phyloP scores from a whole-genome alignment of 2,888 invertebrate species.

The Drosophila mayaguana region DNA sequence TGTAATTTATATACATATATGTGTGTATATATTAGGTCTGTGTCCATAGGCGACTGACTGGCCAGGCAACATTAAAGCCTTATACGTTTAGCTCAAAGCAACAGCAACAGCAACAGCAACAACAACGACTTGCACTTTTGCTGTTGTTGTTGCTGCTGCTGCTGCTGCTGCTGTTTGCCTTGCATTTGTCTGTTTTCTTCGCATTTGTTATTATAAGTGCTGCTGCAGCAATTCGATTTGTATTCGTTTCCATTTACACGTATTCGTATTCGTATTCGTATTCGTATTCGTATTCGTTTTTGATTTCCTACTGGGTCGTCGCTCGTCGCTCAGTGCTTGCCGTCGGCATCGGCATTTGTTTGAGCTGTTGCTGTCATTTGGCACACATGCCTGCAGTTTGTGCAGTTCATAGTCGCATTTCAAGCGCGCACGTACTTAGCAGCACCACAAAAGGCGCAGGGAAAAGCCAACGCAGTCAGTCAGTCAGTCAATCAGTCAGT shows the following conservation, averaged over 20 bases:
- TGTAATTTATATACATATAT: slow-evolving; percentile 7
- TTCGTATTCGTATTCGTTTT: slow-evolving; percentile 45
- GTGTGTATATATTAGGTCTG: slow-evolving; percentile 7
- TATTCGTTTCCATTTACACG: slow-evolving; percentile 33
- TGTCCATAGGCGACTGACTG: slow-evolving; percentile 45
- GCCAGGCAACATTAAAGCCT: slow-evolving; percentile 40
- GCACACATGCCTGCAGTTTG: slow-evolving; percentile 45
- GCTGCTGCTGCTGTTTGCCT: slow-evolving; percentile 53
- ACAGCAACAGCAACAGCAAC: slow-evolving; percentile 24
- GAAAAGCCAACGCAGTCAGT: slow-evolving; percentile 10
- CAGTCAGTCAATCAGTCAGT: slow-evolving; percentile 3
- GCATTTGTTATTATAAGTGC: slow-evolving; percentile 27
- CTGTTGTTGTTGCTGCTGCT: slow-evolving; percentile 22
- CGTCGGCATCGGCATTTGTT: slow-evolving; percentile 43
- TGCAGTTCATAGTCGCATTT: slow-evolving; percentile 76
- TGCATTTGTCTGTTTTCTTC: slow-evolving; percentile 69
- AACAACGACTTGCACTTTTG: slow-evolving; percentile 66
- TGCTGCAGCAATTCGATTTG: slow-evolving; percentile 38
- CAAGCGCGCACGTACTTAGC: slow-evolving; percentile 67
- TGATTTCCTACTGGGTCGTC: slow-evolving; percentile 54
- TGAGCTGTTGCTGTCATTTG: slow-evolving; percentile 35
- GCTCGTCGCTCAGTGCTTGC: neutral
- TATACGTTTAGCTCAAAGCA: slow-evolving; percentile 51
- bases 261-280: slow-evolving; percentile 19
- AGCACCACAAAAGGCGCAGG: neutral